Evolutionary conservation across 2,113 vertebrate genomes (phyloP).

Genomic region (Platycercus adscitus): DNA sequence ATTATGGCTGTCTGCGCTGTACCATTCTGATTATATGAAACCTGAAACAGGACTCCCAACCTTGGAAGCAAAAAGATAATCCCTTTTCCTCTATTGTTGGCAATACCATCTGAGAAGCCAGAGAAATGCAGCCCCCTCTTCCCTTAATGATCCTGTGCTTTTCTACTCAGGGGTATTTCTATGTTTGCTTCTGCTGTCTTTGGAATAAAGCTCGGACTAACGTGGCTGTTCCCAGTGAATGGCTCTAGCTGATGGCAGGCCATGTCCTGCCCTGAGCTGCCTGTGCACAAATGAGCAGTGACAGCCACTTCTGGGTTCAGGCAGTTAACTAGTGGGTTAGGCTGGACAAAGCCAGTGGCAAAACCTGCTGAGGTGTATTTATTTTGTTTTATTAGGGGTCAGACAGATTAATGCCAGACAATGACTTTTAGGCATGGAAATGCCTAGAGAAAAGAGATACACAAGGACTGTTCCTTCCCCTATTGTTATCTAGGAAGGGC

Average conservation of each 20-base stretch:
- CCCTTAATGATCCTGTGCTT: not conserved
- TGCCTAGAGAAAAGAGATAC: not conserved
- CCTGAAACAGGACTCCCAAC: conserved; percentile 49
- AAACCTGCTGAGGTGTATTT: not conserved
- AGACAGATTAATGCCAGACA: not conserved
- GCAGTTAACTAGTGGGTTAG: not conserved
- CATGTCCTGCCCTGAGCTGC: not conserved
- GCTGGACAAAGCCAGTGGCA: not conserved
- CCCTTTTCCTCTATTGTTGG: conserved; percentile 37
- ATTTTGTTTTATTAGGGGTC: not conserved
- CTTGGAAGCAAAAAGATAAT: conserved; percentile 33
- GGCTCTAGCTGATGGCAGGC: not conserved
- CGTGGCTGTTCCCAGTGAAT: not conserved
- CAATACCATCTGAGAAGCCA: not conserved
- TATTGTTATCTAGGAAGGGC: not conserved
- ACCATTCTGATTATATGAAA: conserved; percentile 35
- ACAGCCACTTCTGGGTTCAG: not conserved
- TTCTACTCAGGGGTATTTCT: not conserved
- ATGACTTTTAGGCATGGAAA: not conserved
- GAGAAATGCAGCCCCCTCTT: not conserved
- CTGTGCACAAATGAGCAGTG: not conserved
- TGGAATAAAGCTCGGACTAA: not conserved
- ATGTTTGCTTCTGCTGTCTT: conserved; percentile 18
- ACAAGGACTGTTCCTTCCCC: not conserved
- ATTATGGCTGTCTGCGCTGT: conserved; percentile 44